These are phyloP conservation scores for Spodoptera litura DNA, from an alignment of 1,140 invertebrate genomes.

Conservation along the genomic window DNA sequence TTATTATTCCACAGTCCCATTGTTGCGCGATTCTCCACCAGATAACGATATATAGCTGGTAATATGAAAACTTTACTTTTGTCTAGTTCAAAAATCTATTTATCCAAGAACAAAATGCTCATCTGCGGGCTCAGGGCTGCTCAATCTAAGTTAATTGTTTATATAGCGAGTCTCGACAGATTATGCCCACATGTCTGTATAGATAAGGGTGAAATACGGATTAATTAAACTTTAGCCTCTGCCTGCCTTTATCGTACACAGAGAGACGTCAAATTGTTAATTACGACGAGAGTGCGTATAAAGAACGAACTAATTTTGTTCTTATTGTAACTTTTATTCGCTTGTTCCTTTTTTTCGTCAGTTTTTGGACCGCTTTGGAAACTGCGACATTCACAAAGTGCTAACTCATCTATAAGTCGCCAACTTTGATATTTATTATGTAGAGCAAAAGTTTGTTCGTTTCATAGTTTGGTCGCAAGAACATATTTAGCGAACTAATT, in stretches of 20 bases:
- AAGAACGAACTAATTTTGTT: slow-evolving; percentile 27
- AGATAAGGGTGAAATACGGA: slow-evolving; percentile 48
- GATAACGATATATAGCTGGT: too few species aligned
- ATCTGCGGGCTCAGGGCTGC: slow-evolving; percentile 26
- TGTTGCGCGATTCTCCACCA: too few species aligned
- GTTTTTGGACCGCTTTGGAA: not conserved
- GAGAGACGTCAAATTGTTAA: slow-evolving; percentile 36
- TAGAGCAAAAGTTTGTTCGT: too few species aligned
- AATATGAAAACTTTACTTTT: too few species aligned
- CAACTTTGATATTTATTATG: too few species aligned
- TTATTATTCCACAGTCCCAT: slow-evolving; percentile 1
- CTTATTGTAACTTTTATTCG: slow-evolving; percentile 27
- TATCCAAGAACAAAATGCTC: slow-evolving; percentile 8
- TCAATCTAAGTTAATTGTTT: slow-evolving; percentile 37
- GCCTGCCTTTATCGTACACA: slow-evolving; percentile 18
- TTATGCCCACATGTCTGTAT: slow-evolving; percentile 43
- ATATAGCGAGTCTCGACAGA: slow-evolving; percentile 27
- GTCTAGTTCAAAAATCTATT: too few species aligned
- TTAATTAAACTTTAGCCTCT: slow-evolving; percentile 50
- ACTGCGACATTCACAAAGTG: not conserved
- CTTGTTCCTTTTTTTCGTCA: not conserved
- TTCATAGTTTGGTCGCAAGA: too few species aligned
- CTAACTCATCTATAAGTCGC: not conserved
- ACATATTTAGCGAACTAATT: too few species aligned
- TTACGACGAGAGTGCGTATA: slow-evolving; percentile 9